These are phyloP conservation scores for Callaeas wilsoni DNA, from an alignment of 2,113 vertebrate species.

Conservation along the genomic window DNA sequence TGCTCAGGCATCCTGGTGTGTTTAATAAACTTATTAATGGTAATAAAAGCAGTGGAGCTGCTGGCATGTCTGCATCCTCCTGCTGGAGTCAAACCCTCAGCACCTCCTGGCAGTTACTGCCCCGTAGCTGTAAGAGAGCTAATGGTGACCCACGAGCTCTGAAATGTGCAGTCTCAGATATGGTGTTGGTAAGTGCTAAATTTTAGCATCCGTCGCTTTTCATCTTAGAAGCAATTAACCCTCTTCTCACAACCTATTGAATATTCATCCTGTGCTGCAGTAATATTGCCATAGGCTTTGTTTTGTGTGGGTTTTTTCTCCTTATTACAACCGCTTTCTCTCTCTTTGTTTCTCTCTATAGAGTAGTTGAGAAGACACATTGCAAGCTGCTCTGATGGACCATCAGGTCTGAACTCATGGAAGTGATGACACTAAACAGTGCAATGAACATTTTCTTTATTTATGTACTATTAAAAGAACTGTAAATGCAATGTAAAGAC, in stretches of 20 bases:
- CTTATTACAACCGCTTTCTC: slow-evolving; percentile 5
- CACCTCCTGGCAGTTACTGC: background rate
- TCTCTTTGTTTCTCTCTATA: slow-evolving; percentile 68
- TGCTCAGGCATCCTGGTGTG: background rate
- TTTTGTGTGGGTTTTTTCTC: background rate
- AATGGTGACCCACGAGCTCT: background rate
- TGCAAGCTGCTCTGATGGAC: slow-evolving; percentile 78
- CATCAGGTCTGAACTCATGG: slow-evolving; percentile 78
- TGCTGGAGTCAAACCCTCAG: background rate
- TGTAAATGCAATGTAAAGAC: slow-evolving; percentile 99
- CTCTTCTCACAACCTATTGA: background rate
- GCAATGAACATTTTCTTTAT: slow-evolving; percentile 87
- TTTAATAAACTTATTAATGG: background rate
- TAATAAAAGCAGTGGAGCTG: background rate
- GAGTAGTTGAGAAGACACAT: slow-evolving; percentile 84
- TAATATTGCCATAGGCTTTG: background rate
- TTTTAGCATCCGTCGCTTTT: background rate
- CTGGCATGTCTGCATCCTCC: background rate
- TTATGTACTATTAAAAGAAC: slow-evolving; percentile 87
- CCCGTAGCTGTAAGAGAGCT: background rate
- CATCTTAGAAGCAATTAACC: background rate
- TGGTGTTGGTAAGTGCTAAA: background rate
- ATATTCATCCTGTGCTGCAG: background rate
- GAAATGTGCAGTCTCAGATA: background rate
- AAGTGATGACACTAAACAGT: slow-evolving; percentile 81